Evolutionary conservation across 2,888 invertebrate species (phyloP).

Genomic region (Lepidocyrtoides sp.): DNA sequence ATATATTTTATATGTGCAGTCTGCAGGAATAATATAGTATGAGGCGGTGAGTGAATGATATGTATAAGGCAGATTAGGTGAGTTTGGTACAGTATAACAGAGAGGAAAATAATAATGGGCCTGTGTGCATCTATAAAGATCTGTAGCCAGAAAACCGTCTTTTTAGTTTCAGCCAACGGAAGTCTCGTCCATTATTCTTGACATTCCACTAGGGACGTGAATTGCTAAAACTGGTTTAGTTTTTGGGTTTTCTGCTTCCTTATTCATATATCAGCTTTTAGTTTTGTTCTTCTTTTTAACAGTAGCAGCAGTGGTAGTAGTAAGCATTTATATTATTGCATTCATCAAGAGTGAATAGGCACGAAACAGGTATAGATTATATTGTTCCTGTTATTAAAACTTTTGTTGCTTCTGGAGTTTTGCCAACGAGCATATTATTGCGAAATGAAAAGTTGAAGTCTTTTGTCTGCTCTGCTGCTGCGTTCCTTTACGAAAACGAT

Average conservation of each 20-base stretch:
- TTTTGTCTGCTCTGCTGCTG: conserved; percentile 6
- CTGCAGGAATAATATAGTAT: too few species aligned
- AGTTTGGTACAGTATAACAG: background rate
- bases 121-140: background rate
- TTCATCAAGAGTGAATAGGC: background rate
- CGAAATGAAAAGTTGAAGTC: background rate
- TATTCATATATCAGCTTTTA: background rate
- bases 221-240: conserved; percentile 43
- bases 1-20: background rate
- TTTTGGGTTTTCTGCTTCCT: background rate
- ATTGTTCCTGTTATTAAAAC: background rate
- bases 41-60: too few species aligned
- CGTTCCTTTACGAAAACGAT: background rate
- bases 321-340: background rate
- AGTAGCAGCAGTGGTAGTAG: too few species aligned
- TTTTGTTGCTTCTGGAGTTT: conserved; percentile 5
- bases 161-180: conserved; percentile 32
- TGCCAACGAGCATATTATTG: background rate
- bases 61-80: too few species aligned
- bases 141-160: background rate
- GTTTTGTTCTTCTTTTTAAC: background rate
- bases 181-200: conserved; percentile 61
- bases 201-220: conserved; percentile 38
- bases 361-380: background rate
- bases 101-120: background rate